A percentile compares a stretch with the other conserved stretches of the same genome.
Conservation (phyloP, 2,888 invertebrate species). For the Sesia bembeciformis region DNA sequence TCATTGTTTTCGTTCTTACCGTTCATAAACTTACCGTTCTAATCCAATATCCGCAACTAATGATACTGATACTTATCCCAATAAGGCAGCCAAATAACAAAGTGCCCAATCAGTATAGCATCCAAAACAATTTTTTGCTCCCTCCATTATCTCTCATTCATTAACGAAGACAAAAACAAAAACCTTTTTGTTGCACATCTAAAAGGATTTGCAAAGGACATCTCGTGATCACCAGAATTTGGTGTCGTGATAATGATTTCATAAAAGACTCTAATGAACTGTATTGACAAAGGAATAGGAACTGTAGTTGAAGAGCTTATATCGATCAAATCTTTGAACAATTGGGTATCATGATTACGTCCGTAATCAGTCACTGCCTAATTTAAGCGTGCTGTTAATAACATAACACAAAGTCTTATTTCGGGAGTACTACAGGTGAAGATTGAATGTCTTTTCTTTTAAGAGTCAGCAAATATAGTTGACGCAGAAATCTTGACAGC, state of each 20-base stretch:
- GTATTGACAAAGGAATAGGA: neutral
- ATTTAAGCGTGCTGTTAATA: slow-evolving; percentile 1
- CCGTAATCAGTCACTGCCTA: slow-evolving; percentile 21
- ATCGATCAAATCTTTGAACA: slow-evolving; percentile 27
- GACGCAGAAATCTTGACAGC: slow-evolving; percentile 25
- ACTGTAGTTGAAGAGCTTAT: neutral
- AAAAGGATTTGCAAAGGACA: slow-evolving; percentile 36
- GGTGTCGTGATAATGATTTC: neutral
- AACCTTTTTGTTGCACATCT: slow-evolving; percentile 4
- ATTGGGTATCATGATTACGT: slow-evolving; percentile 39
- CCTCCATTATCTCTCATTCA: neutral
- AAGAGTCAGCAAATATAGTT: slow-evolving; percentile 4
- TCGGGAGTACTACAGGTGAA: neutral
- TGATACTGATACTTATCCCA: too few relatives aligned
- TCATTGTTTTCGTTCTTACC: too few relatives aligned
- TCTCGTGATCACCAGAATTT: slow-evolving; percentile 9
- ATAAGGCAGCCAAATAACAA: neutral
- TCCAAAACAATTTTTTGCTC: neutral
- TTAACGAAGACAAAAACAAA: neutral
- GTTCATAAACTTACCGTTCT: too few relatives aligned
- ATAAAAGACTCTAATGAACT: neutral
- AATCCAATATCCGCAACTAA: too few relatives aligned
- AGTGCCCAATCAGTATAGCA: neutral
- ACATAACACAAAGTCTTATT: neutral
- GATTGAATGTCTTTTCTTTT: neutral